These are phyloP conservation scores for Cranoglanis bouderius DNA, from an alignment of 2,113 vertebrate species.

Conservation along the genomic window DNA sequence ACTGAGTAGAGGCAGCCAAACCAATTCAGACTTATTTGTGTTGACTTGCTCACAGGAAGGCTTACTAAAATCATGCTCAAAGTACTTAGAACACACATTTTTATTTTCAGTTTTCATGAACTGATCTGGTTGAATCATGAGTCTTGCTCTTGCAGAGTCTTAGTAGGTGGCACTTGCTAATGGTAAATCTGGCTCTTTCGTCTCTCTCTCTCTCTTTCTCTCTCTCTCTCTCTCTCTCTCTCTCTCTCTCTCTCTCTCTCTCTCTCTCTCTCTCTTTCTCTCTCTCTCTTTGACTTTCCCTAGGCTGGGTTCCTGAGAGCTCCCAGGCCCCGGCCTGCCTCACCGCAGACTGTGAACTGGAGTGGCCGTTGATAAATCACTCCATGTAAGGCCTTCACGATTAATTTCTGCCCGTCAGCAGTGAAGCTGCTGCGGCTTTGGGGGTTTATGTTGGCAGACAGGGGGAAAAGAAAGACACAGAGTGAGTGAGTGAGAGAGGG, in stretches of 20 bases:
- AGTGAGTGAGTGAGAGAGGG: conserved; percentile 1
- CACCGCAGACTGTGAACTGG: conserved; percentile 47
- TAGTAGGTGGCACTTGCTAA: conserved; percentile 24
- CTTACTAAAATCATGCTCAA: conserved; percentile 15
- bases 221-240: conserved; percentile 11
- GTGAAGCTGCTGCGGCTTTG: conserved; percentile 56
- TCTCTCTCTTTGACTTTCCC: conserved; percentile 30
- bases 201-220: background rate
- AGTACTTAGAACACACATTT: conserved; percentile 3
- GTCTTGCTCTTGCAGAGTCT: background rate
- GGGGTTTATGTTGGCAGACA: conserved; percentile 56
- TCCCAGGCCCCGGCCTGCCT: conserved; percentile 41
- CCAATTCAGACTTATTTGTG: background rate
- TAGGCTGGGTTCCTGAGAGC: conserved; percentile 41
- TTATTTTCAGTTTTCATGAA: conserved; percentile 11
- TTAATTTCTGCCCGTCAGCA: conserved; percentile 61
- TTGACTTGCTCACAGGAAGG: background rate
- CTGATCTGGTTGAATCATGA: conserved; percentile 20
- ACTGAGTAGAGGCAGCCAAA: background rate
- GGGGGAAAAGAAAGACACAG: conserved; percentile 32
- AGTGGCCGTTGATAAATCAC: conserved; percentile 58
- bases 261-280: background rate
- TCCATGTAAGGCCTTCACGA: conserved; percentile 54
- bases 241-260: conserved; percentile 4
- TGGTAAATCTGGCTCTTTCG: conserved; percentile 31